These are phyloP conservation scores for Grammomys dolichurus DNA, from an alignment of 2,113 vertebrate species.

Conservation along the genomic window DNA sequence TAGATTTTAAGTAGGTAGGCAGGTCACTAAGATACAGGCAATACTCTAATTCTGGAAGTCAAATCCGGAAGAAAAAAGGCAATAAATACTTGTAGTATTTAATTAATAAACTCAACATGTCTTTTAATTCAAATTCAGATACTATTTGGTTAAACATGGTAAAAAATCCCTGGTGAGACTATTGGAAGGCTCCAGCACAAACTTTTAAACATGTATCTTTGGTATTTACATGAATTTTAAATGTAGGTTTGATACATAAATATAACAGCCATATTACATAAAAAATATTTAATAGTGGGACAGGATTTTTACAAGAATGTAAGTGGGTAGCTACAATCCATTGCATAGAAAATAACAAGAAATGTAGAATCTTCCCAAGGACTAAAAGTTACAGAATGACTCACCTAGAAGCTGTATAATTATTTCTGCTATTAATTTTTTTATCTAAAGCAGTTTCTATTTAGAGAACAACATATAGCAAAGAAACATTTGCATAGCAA, in stretches of 20 bases:
- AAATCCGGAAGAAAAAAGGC: background rate
- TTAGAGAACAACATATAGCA: conserved; percentile 72
- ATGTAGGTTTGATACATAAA: conserved; percentile 29
- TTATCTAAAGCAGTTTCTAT: conserved; percentile 73
- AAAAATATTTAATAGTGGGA: conserved; percentile 43
- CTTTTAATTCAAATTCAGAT: conserved; percentile 40
- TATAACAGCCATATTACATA: conserved; percentile 21
- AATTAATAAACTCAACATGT: background rate
- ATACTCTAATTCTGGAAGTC: background rate
- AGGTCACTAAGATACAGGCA: background rate
- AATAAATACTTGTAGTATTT: background rate
- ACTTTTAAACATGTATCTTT: conserved; percentile 47
- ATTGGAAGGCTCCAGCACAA: background rate
- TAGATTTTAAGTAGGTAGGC: background rate
- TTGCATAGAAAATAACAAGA: conserved; percentile 68
- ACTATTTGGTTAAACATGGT: background rate
- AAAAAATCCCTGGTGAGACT: background rate
- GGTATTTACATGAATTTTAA: conserved; percentile 39
- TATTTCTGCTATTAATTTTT: conserved; percentile 78
- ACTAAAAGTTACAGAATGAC: conserved; percentile 74
- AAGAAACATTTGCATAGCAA: conserved; percentile 37
- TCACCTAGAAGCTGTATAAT: conserved; percentile 80
- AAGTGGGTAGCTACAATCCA: conserved; percentile 66
- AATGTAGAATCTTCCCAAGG: conserved; percentile 71
- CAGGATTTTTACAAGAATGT: conserved; percentile 56